phyloP scores from a whole-genome alignment of 1,140 invertebrate genomes.

The Bradysia coprophila region DNA sequence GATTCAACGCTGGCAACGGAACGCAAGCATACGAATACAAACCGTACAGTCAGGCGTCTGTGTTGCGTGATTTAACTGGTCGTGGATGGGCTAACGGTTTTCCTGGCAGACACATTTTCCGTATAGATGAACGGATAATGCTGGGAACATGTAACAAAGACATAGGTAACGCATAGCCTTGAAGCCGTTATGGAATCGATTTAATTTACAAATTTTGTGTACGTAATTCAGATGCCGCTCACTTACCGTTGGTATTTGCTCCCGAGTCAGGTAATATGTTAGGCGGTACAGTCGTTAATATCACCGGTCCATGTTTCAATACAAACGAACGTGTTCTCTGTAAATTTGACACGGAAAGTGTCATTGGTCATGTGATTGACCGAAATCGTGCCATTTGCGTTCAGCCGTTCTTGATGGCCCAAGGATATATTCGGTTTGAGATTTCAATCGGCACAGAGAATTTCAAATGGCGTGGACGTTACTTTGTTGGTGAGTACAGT shows the following conservation, averaged over 20 bases:
- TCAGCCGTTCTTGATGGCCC: slow-evolving; percentile 72
- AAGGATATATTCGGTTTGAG: slow-evolving; percentile 79
- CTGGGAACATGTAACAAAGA: slow-evolving; percentile 82
- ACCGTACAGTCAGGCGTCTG: slow-evolving; percentile 76
- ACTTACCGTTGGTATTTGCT: slow-evolving; percentile 67
- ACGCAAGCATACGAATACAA: slow-evolving; percentile 76
- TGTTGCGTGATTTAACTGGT: slow-evolving; percentile 59
- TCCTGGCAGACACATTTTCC: slow-evolving; percentile 79
- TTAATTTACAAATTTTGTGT: too few relatives aligned
- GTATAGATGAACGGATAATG: slow-evolving; percentile 87
- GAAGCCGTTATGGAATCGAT: too few relatives aligned
- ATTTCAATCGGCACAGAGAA: slow-evolving; percentile 66
- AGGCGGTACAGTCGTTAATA: slow-evolving; percentile 84
- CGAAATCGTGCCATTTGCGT: slow-evolving; percentile 73
- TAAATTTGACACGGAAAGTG: slow-evolving; percentile 58
- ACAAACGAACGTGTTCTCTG: slow-evolving; percentile 55
- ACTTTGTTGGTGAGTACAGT: slow-evolving; percentile 59
- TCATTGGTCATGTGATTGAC: slow-evolving; percentile 52
- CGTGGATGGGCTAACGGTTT: slow-evolving; percentile 76
- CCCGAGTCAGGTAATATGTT: slow-evolving; percentile 91
- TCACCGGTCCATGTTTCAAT: slow-evolving; percentile 82
- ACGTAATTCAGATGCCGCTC: slow-evolving; percentile 65
- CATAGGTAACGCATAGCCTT: slow-evolving; percentile 45
- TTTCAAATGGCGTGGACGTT: slow-evolving; percentile 82
- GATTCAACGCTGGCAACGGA: slow-evolving; percentile 90